A percentile compares a stretch with the other conserved stretches of the same genome.
These are phyloP conservation scores for Forbesichthys agassizii DNA, from an alignment of 2,113 vertebrate genomes.

Conservation along the genomic window DNA sequence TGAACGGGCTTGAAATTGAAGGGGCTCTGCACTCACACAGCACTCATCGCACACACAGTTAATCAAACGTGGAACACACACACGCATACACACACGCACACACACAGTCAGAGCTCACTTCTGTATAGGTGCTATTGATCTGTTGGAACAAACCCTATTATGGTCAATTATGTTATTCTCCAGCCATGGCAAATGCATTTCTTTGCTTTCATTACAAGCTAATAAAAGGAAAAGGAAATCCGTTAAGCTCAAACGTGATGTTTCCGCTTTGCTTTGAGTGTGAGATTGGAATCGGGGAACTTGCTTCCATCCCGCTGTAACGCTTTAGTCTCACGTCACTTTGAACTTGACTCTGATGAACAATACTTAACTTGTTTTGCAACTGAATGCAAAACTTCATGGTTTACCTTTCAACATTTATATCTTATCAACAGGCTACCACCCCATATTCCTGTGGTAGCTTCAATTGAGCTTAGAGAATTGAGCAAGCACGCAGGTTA, in stretches of 20 bases:
- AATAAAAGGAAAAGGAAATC: slow-evolving; percentile 67
- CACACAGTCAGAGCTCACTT: slow-evolving; percentile 49
- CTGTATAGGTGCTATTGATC: slow-evolving; percentile 68
- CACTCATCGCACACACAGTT: slow-evolving; percentile 16
- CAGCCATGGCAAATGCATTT: slow-evolving; percentile 69
- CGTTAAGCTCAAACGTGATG: slow-evolving; percentile 63
- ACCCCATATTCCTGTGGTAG: neutral
- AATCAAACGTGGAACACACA: slow-evolving; percentile 26
- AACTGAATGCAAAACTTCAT: neutral
- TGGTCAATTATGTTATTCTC: slow-evolving; percentile 67
- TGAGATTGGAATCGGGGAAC: slow-evolving; percentile 57
- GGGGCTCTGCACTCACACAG: slow-evolving; percentile 61
- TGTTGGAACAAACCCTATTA: slow-evolving; percentile 73
- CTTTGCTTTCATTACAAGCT: slow-evolving; percentile 62
- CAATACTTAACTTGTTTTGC: too few relatives aligned
- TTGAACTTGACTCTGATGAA: slow-evolving; percentile 29
- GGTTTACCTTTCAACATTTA: slow-evolving; percentile 1
- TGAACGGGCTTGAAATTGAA: slow-evolving; percentile 61
- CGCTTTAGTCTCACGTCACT: slow-evolving; percentile 46
- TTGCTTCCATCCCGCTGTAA: slow-evolving; percentile 50
- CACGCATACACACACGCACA: slow-evolving; percentile 45
- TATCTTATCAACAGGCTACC: too few relatives aligned
- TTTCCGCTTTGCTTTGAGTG: slow-evolving; percentile 63
- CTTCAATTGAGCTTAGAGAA: slow-evolving; percentile 6
- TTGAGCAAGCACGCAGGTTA: slow-evolving; percentile 10